phyloP scores from a whole-genome alignment of 2,888 invertebrate genomes.

The Xestia ashworthii region DNA sequence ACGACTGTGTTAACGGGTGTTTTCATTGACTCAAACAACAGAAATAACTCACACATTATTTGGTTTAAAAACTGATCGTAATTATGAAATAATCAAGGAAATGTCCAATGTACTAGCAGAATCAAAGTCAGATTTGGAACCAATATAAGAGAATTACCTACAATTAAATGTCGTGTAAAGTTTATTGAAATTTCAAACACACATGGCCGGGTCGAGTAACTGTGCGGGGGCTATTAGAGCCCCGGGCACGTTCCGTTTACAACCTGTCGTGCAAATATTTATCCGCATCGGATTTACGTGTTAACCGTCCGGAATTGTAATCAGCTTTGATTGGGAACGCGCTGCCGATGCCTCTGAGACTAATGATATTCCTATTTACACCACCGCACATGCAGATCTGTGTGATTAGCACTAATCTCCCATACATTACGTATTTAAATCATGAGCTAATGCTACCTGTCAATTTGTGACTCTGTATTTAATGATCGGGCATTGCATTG shows the following conservation, averaged over 20 bases:
- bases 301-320: constrained; percentile 87
- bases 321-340: constrained; percentile 84
- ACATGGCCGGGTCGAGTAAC: constrained; percentile 82
- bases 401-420: constrained; percentile 31
- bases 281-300: constrained; percentile 88
- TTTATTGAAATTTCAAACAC: constrained; percentile 77
- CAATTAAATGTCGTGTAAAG: constrained; percentile 66
- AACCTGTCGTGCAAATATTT: constrained; percentile 90
- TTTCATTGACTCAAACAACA: not conserved
- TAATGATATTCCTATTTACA: constrained; percentile 64
- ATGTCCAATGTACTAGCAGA: constrained; percentile 5
- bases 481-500: not conserved
- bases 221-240: constrained; percentile 80
- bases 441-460: constrained; percentile 15
- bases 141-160: constrained; percentile 43
- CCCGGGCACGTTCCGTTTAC: constrained; percentile 85
- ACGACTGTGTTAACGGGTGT: constrained; percentile 5
- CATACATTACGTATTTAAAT: constrained; percentile 19
- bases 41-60: not conserved
- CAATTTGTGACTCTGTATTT: not conserved
- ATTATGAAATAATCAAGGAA: constrained; percentile 2
- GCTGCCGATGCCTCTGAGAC: constrained; percentile 61
- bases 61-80: not conserved
- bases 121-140: constrained; percentile 61
- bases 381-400: constrained; percentile 36